Evolutionary conservation across 2,113 vertebrate genomes (phyloP).

Genomic region (Ceratotherium simum): DNA sequence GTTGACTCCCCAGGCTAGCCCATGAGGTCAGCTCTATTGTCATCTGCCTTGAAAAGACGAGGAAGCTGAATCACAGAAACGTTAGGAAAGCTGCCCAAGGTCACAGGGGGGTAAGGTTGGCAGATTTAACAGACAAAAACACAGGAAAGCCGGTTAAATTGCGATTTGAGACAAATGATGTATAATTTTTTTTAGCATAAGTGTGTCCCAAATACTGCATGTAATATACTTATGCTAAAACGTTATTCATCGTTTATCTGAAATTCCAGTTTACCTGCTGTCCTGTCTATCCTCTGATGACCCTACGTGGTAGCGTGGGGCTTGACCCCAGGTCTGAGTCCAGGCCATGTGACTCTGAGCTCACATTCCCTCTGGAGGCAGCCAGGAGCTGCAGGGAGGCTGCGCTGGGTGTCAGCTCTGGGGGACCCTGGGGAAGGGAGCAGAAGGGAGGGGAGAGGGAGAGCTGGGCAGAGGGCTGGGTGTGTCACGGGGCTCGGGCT

Average conservation of each 20-base stretch:
- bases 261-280: accelerated
- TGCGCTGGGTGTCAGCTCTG: accelerated
- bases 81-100: background rate
- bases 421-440: background rate
- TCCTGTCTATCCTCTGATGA: accelerated
- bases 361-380: accelerated
- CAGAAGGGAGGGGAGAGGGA: background rate
- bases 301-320: accelerated
- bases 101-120: accelerated
- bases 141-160: background rate
- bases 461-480: accelerated
- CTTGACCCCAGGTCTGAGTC: background rate
- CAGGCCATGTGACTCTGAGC: no score
- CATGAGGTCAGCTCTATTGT: no score
- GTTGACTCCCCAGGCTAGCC: background rate
- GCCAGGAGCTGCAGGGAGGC: accelerated
- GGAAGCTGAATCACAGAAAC: background rate
- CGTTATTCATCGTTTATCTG: background rate
- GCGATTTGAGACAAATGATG: background rate
- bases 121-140: background rate
- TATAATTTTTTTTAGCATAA: background rate
- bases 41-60: background rate
- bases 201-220: background rate
- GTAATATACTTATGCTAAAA: no score
- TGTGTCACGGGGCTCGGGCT: accelerated